Base-by-base conservation (phyloP, 2,888 invertebrate species). In the Graphium colonna region DNA sequence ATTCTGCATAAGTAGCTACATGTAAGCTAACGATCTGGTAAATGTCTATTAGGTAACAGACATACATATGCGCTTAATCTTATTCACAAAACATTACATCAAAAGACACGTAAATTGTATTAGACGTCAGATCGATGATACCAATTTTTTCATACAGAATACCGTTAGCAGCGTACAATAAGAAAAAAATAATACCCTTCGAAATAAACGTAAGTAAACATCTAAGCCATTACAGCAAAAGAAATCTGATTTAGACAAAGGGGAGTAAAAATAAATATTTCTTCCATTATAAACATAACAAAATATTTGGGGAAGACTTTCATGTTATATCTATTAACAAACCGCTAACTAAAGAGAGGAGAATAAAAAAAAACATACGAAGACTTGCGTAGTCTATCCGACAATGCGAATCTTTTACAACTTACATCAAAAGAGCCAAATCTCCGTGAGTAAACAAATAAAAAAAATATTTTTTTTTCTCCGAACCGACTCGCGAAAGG, bases 361-460 rank as follows among this genome's bases (percentile, higher is more conserved):
- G 31, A 31, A 10, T 3, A 67, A 68, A 66, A n/a, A n/a, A 63
- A 62, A 63, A 68, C 60, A 69, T 62, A 71, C 60, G 68, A 60
- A 71, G 69, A 68, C 65, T n/a, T 79, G 71, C 71, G 74, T 74
- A 71, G 76, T 77, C 55, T 61, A 60, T 73, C 56, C 64, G 73
- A 79, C 72, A 77, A 75, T 75, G 67, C 71, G 71, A 74, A 76
- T 74, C 73, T 70, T 69, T 70, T 77, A 81, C 77, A 80, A 79
- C 76, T 76, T 75, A 80, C 80, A 80, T 85, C 83, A 87, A 89
- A 87, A 74, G 82, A 77, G 62, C 69, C 77, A 79, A 84, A 82
- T 81, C 80, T 76, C 79, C 80, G 81, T 78, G 79, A 80, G 78
- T 79, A 86, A 87, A 83, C 74, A 83, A 82, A 85, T 80, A 83